phyloP scores from a whole-genome alignment of 2,797 vertebrate species.

The Dicrostonyx torquatus region DNA sequence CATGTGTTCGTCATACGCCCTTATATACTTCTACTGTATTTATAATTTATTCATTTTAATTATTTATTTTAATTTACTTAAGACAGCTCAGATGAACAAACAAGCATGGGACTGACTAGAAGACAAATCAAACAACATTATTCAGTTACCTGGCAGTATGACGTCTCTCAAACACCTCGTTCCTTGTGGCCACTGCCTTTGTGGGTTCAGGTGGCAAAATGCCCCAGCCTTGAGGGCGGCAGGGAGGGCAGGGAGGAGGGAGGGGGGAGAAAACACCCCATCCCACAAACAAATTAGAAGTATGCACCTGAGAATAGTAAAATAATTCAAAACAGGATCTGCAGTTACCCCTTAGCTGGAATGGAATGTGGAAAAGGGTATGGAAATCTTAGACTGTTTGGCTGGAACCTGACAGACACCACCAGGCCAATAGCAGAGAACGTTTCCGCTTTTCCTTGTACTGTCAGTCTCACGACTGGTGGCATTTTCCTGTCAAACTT shows the following conservation, averaged over 20 bases:
- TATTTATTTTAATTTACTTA: not conserved
- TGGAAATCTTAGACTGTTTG: not conserved
- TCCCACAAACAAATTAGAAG: constrained; percentile 47
- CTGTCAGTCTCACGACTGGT: not conserved
- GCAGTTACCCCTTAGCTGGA: not conserved
- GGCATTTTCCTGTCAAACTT: not conserved
- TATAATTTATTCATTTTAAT: not conserved
- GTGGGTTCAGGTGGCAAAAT: constrained; percentile 94
- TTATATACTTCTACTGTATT: not conserved
- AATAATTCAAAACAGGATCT: constrained; percentile 1
- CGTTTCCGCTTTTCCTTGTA: not conserved
- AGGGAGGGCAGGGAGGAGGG: not conserved
- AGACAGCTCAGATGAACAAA: not conserved
- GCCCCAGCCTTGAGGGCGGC: constrained; percentile 88
- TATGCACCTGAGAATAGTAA: not conserved
- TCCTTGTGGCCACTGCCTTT: constrained; percentile 94
- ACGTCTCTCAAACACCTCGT: constrained; percentile 96
- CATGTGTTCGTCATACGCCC: not conserved
- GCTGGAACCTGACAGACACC: not conserved
- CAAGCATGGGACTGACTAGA: not conserved
- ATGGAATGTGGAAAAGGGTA: not conserved
- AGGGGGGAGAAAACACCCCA: not conserved
- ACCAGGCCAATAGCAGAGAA: not conserved
- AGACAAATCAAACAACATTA: not conserved
- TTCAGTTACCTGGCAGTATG: constrained; percentile 93